These are phyloP conservation scores for Thamnaconus septentrionalis DNA, from an alignment of 2,113 vertebrate species.

Conservation along the genomic window DNA sequence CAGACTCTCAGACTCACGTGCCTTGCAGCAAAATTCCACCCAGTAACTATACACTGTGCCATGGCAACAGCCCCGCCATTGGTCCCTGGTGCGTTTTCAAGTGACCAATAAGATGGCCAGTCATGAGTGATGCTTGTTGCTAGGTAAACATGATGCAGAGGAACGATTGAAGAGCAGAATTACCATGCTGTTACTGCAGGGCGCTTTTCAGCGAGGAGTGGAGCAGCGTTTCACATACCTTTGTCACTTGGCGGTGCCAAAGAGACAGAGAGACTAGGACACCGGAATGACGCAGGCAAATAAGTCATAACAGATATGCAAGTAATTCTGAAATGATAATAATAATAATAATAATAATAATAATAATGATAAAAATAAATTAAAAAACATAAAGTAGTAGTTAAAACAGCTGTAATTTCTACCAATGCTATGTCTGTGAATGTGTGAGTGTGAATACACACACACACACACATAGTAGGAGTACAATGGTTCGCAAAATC, in stretches of 20 bases:
- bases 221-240: slow-evolving; percentile 57
- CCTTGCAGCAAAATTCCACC: slow-evolving; percentile 87
- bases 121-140: slow-evolving; percentile 87
- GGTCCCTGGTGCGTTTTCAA: slow-evolving; percentile 79
- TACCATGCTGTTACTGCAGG: slow-evolving; percentile 75
- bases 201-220: slow-evolving; percentile 65
- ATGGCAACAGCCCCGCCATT: slow-evolving; percentile 88
- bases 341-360: too few species aligned
- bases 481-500: not conserved
- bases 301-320: too few species aligned
- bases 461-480: not conserved
- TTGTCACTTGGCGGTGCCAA: slow-evolving; percentile 69
- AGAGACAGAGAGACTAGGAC: slow-evolving; percentile 59
- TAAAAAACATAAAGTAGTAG: not conserved
- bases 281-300: slow-evolving; percentile 42
- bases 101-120: slow-evolving; percentile 84
- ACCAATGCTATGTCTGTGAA: too few species aligned
- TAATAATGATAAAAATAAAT: not conserved
- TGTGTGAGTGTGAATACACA: not conserved
- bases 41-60: slow-evolving; percentile 85
- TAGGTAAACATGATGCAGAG: slow-evolving; percentile 91
- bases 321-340: too few species aligned
- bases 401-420: too few species aligned
- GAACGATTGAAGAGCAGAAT: slow-evolving; percentile 87
- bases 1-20: slow-evolving; percentile 81